phyloP scores from a whole-genome alignment of 2,113 vertebrate genomes.

The Stercorarius parasiticus region DNA sequence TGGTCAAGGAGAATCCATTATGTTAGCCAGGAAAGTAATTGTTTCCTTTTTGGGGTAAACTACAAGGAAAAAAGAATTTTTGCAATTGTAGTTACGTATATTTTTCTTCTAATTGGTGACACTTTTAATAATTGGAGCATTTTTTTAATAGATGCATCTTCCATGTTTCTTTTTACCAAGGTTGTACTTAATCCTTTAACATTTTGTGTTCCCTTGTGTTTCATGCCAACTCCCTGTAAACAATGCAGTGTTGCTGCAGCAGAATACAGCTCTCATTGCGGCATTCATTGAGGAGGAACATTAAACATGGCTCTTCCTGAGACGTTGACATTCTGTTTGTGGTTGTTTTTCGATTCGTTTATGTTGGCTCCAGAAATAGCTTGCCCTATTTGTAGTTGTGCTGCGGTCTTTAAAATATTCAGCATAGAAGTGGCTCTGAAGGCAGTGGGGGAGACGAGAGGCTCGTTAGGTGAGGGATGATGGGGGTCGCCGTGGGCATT shows the following conservation, averaged over 20 bases:
- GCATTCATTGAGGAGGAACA: fast-evolving
- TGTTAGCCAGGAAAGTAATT: neutral
- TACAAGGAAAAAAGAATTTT: neutral
- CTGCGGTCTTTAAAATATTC: neutral
- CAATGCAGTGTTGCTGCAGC: neutral
- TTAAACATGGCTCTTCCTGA: neutral
- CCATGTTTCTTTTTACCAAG: neutral
- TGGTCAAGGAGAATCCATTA: neutral
- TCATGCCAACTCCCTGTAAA: neutral
- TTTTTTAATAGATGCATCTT: neutral
- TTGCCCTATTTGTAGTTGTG: neutral
- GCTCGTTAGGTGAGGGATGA: fast-evolving
- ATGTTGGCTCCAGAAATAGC: neutral
- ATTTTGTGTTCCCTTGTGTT: neutral
- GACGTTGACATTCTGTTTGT: neutral
- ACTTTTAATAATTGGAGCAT: neutral
- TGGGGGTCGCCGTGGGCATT: neutral
- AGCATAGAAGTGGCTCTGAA: neutral
- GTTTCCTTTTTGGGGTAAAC: neutral
- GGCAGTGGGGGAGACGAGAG: neutral
- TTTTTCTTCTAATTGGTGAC: neutral
- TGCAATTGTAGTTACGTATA: neutral
- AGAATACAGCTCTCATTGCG: neutral
- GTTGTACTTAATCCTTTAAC: neutral
- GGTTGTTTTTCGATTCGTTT: neutral